A percentile compares a stretch with the other conserved stretches of the same genome.
phyloP scores from a whole-genome alignment of 2,888 invertebrate genomes.

The Plusia festucae region DNA sequence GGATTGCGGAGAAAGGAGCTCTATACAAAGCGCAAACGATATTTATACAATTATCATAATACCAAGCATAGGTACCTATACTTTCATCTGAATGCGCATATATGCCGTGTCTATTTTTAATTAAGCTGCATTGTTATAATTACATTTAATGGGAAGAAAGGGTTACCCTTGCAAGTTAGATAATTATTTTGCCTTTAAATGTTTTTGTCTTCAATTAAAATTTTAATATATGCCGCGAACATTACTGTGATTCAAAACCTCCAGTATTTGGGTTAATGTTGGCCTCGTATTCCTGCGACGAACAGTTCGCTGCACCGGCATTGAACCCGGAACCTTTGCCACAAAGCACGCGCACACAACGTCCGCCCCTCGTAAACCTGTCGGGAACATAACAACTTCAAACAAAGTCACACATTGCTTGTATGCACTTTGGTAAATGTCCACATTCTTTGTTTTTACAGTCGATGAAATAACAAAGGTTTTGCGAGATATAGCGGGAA shows the following conservation, averaged over 20 bases:
- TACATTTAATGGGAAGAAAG: too few relatives aligned
- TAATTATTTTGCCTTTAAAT: too few relatives aligned
- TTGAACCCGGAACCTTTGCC: constrained; percentile 1
- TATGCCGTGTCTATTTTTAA: too few relatives aligned
- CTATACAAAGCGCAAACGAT: not conserved
- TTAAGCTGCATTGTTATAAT: too few relatives aligned
- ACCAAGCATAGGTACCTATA: not conserved
- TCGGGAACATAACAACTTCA: constrained; percentile 8
- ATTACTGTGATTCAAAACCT: not conserved
- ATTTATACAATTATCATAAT: not conserved
- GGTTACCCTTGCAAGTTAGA: too few relatives aligned
- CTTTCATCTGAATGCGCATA: too few relatives aligned
- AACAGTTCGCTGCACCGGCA: not conserved
- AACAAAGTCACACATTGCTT: not conserved
- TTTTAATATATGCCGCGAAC: not conserved
- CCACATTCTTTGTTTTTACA: not conserved
- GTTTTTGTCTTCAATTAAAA: not conserved
- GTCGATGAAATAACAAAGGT: not conserved
- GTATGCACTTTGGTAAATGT: not conserved
- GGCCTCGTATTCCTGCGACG: constrained; percentile 12
- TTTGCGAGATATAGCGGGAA: not conserved
- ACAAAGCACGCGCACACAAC: constrained; percentile 1
- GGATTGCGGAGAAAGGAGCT: not conserved
- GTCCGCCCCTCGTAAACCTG: constrained; percentile 26
- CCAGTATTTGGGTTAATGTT: constrained; percentile 19